Evolutionary conservation across 53 echinoderm and acorn worm species (phyloP).

Genomic region (Echinarachnius parma): DNA sequence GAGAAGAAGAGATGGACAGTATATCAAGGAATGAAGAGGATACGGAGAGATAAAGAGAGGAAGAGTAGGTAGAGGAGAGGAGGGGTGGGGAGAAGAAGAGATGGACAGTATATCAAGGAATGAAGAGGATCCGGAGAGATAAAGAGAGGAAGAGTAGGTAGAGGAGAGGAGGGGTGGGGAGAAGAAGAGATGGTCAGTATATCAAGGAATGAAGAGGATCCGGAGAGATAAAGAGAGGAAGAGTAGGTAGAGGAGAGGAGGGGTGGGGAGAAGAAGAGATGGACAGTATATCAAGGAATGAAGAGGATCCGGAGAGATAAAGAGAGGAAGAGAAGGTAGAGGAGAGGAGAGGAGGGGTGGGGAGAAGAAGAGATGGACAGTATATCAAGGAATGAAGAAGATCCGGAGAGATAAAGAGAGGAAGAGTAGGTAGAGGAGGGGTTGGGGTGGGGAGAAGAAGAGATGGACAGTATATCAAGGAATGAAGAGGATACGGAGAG

Average conservation of each 20-base stretch:
- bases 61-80: background rate
- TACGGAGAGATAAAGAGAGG: background rate
- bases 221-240: constrained; percentile 2
- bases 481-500: background rate
- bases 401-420: background rate
- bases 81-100: background rate
- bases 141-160: background rate
- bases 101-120: background rate
- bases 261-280: background rate
- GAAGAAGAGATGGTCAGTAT: background rate
- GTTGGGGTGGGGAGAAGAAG: background rate
- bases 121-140: background rate
- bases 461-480: no score
- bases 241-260: background rate
- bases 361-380: background rate
- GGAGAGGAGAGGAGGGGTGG: background rate
- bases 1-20: background rate
- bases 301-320: background rate
- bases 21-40: background rate
- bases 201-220: no score
- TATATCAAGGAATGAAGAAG: background rate
- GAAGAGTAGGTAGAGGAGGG: background rate
- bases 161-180: background rate
- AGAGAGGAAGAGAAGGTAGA: background rate
- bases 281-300: background rate